phyloP scores from a whole-genome alignment of 2,113 vertebrate species.

The Lepus americanus region DNA sequence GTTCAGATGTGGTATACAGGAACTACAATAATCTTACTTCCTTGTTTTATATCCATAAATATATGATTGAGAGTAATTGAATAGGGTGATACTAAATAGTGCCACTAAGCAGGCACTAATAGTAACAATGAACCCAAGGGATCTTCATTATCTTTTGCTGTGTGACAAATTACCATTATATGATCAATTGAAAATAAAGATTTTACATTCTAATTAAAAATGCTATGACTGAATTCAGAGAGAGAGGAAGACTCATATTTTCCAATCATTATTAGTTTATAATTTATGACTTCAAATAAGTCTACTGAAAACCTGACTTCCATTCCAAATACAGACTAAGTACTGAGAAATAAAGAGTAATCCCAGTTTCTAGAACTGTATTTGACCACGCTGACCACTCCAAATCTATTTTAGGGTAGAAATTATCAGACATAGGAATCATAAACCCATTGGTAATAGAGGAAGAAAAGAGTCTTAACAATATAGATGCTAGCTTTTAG shows the following conservation, averaged over 20 bases:
- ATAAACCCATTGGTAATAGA: neutral
- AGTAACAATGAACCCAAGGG: neutral
- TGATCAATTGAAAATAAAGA: neutral
- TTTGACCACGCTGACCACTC: neutral
- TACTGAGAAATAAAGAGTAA: constrained; percentile 1
- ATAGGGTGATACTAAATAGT: neutral
- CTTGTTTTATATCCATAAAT: neutral
- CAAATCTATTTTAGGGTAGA: neutral
- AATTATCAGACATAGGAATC: neutral
- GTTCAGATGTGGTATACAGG: neutral
- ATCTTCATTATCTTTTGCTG: neutral
- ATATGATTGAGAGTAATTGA: neutral
- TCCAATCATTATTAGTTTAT: neutral
- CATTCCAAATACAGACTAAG: neutral
- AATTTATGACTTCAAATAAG: neutral
- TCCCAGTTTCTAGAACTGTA: neutral
- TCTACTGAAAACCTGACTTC: neutral
- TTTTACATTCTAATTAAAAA: neutral
- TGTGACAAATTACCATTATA: neutral
- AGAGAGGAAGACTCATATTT: neutral
- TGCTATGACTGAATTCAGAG: neutral
- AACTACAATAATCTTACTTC: neutral
- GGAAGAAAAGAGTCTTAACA: neutral
- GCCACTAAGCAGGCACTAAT: neutral
- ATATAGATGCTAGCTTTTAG: neutral